phyloP scores from a whole-genome alignment of 2,113 vertebrate genomes.

The Embiotoca jacksoni region DNA sequence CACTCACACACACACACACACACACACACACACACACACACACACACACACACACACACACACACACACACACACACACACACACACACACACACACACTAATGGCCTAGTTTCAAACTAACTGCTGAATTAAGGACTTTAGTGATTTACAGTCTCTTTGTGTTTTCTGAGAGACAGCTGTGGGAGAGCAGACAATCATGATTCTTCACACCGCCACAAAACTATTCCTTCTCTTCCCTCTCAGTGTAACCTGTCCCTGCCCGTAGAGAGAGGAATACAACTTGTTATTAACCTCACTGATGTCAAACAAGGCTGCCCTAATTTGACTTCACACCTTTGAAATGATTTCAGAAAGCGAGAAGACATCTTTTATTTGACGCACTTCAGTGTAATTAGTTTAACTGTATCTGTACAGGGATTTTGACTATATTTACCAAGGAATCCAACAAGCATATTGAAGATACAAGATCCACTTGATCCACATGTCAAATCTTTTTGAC shows the following conservation, averaged over 20 bases:
- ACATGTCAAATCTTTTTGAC: neutral
- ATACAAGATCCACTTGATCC: constrained; percentile 26
- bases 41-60: constrained; percentile 16
- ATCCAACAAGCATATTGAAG: constrained; percentile 20
- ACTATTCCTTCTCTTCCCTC: constrained; percentile 24
- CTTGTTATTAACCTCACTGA: constrained; percentile 47
- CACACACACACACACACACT: constrained; percentile 15
- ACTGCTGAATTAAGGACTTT: constrained; percentile 71
- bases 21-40: constrained; percentile 20
- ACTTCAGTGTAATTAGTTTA: neutral
- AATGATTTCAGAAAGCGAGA: constrained; percentile 30
- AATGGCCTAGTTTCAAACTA: constrained; percentile 69
- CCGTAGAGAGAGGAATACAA: constrained; percentile 32
- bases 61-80: constrained; percentile 1
- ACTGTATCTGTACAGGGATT: constrained; percentile 1
- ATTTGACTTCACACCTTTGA: constrained; percentile 36
- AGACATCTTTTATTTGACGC: constrained; percentile 1
- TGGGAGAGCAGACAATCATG: constrained; percentile 44
- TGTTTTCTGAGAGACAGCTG: constrained; percentile 57
- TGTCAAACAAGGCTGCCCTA: constrained; percentile 41
- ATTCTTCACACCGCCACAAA: constrained; percentile 29
- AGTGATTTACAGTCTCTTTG: constrained; percentile 60
- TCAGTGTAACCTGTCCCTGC: constrained; percentile 12
- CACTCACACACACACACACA: constrained; percentile 15
- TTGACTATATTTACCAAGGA: constrained; percentile 5